Percentiles rank a stretch among this genome's conserved stretches.
Conservation (phyloP, 2,888 invertebrate genomes). For the Agrilus cyanescens region DNA sequence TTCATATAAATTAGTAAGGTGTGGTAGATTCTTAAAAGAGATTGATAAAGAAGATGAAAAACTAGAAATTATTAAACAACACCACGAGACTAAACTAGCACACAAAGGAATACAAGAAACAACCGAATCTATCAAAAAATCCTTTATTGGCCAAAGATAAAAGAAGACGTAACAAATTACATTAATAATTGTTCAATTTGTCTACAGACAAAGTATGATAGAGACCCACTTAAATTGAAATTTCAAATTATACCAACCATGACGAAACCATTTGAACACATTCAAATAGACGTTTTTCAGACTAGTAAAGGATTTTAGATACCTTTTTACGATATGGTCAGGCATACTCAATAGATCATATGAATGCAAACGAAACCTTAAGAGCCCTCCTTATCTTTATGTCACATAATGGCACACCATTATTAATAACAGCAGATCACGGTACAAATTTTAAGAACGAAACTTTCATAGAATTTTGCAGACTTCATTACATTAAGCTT, state of each 20-base stretch:
- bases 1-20: too few species aligned
- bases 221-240: background rate
- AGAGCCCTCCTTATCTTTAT: constrained; percentile 6
- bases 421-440: constrained; percentile 5
- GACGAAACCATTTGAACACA: constrained; percentile 3
- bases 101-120: too few species aligned
- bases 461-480: constrained; percentile 3
- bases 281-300: constrained; percentile 3
- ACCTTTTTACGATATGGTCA: constrained; percentile 4
- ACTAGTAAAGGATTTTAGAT: constrained; percentile 1
- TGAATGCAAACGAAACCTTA: constrained; percentile 2
- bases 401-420: constrained; percentile 5
- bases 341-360: constrained; percentile 4
- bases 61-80: too few species aligned
- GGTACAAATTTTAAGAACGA: constrained; percentile 8
- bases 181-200: constrained; percentile 9
- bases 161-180: constrained; percentile 1
- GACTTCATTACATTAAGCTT: constrained; percentile 8
- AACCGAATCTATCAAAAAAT: too few species aligned
- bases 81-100: too few species aligned
- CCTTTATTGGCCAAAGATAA: constrained; percentile 6
- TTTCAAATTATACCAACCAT: constrained; percentile 1
- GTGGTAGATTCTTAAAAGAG: too few species aligned
- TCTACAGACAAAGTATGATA: constrained; percentile 9
- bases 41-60: too few species aligned